Evolutionary conservation across 2,888 invertebrate species (phyloP).

Genomic region (Gortyna flavago): DNA sequence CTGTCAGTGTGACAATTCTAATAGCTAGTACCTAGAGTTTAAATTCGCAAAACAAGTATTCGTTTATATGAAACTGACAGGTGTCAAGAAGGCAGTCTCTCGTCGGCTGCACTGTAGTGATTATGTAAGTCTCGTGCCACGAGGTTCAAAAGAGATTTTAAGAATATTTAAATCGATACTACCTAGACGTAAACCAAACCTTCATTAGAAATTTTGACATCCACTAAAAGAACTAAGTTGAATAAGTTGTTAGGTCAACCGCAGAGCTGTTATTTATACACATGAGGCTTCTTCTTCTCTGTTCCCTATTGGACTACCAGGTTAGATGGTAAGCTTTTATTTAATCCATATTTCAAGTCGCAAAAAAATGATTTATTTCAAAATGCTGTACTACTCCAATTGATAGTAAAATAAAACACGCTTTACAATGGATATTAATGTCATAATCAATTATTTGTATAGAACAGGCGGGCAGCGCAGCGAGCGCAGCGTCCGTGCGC

Average conservation of each 20-base stretch:
- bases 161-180: neutral
- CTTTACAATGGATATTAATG: slow-evolving; percentile 64
- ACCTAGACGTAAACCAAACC: neutral
- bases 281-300: neutral
- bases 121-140: neutral
- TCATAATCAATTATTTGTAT: slow-evolving; percentile 70
- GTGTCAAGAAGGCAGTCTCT: too few relatives aligned
- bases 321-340: neutral
- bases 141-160: neutral
- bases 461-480: slow-evolving; percentile 47
- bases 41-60: too few relatives aligned
- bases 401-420: slow-evolving; percentile 51
- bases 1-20: neutral
- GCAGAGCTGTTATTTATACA: neutral
- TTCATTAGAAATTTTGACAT: neutral
- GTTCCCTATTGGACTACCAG: neutral
- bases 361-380: slow-evolving; percentile 33
- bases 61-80: too few relatives aligned
- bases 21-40: neutral
- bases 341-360: slow-evolving; percentile 15
- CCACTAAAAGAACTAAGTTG: neutral
- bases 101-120: neutral
- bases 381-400: slow-evolving; percentile 39
- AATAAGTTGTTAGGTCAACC: neutral
- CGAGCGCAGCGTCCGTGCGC: slow-evolving; percentile 68